Evolutionary conservation across 2,113 vertebrate species (phyloP), one percentile per base, ranked within the genome.

Genomic region (Scytalopus superciliaris): DNA sequence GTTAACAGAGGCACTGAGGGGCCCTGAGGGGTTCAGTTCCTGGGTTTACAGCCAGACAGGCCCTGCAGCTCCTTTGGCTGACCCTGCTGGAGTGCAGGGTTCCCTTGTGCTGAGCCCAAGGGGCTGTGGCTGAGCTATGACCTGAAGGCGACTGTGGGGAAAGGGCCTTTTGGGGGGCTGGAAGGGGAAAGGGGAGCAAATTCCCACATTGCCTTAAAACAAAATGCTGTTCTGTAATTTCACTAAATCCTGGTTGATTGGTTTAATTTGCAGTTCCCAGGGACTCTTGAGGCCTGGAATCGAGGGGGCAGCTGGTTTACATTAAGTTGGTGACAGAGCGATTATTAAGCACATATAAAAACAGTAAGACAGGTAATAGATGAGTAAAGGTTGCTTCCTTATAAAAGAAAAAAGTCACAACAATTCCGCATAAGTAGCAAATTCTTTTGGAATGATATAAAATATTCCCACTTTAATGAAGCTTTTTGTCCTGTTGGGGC

Each of bases 1-100:
- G 27, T 19, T 3, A 39, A 23, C 0, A 0, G 28, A 63, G 75
- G 39, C 44, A 77, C 13, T 50, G 30, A 13, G 0, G 1, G 60
- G 30, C 40, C 21, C 3, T 0, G 49, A 28, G 25, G 17, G 49
- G 39, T 11, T 27, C 53, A 19, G 60, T 44, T 53, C 49, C 27
- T 0, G 1, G 23, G 33, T 52, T 82, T 63, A 45, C 50, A 56
- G 28, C 22, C 30, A 45, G 42, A 50, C 53, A 73, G 7, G 3
- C 7, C 39, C n/a, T 64, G 31, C 9, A 45, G 30, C 12, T 72
- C 37, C 3, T 81, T 85, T 62, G 56, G 18, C 47, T 53, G 56
- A 33, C 10, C 2, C 19, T 44, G 35, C 12, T 2, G 0, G 55
- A 28, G 15, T 1, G 3, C 3, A 0, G 0, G 19, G 44, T 33